Percentiles rank a stretch among this genome's conserved stretches.
These are phyloP conservation scores for Brachionus angularis DNA, from an alignment of 1,140 invertebrate genomes.

Conservation along the genomic window DNA sequence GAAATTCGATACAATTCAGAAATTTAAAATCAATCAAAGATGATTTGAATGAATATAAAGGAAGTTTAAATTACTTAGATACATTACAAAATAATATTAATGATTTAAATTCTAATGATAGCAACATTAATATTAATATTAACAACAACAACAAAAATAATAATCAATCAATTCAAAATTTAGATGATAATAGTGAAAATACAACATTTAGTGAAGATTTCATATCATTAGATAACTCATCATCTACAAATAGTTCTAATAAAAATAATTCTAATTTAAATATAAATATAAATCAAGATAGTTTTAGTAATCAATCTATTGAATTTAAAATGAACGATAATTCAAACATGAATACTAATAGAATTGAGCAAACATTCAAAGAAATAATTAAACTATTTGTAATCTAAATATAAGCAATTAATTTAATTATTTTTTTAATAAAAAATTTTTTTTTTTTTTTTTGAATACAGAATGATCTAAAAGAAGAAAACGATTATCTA, in stretches of 20 bases:
- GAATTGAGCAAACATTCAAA: too few species aligned
- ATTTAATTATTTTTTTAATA: too few species aligned
- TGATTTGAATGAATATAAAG: conserved; percentile 4
- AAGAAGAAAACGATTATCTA: too few species aligned
- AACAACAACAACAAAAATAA: too few species aligned
- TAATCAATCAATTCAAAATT: neutral
- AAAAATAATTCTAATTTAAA: neutral
- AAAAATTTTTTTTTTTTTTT: too few species aligned
- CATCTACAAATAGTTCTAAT: neutral
- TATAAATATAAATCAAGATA: neutral
- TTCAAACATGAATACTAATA: too few species aligned
- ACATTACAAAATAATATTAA: conserved; percentile 20
- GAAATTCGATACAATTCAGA: conserved; percentile 4
- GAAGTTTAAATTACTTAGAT: conserved; percentile 30
- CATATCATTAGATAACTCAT: neutral
- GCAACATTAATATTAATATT: too few species aligned
- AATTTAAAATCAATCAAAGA: neutral
- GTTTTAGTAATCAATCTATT: too few species aligned
- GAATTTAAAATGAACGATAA: too few species aligned
- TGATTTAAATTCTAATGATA: neutral
- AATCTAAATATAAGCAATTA: too few species aligned
- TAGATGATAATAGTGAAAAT: neutral
- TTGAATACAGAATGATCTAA: too few species aligned
- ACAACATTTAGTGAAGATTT: neutral
- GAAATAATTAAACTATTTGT: too few species aligned